Conservation (phyloP, 2,113 vertebrate species). For the Limnothrissa miodon region DNA sequence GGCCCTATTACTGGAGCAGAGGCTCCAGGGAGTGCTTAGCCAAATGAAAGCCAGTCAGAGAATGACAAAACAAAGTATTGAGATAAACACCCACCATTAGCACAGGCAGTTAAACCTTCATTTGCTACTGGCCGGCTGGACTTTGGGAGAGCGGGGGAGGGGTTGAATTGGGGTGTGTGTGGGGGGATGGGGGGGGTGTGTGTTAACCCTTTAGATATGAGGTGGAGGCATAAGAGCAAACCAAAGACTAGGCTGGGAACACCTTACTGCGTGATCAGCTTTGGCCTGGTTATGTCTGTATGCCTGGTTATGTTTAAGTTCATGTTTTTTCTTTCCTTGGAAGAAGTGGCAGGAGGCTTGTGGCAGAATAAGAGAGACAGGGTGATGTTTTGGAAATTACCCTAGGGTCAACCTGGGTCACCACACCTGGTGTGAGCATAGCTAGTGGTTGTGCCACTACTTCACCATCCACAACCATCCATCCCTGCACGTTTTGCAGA, state of each 20-base stretch:
- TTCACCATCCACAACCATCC: too few relatives aligned
- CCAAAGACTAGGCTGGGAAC: neutral
- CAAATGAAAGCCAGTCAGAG: conserved; percentile 76
- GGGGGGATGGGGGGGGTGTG: neutral
- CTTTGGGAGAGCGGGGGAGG: conserved; percentile 58
- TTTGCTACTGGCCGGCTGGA: conserved; percentile 77
- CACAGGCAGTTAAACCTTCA: conserved; percentile 80
- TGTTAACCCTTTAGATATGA: conserved; percentile 67
- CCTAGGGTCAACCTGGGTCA: too few relatives aligned
- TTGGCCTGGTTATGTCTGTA: too few relatives aligned
- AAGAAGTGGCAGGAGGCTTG: too few relatives aligned
- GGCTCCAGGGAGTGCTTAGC: conserved; percentile 78
- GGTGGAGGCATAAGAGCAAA: conserved; percentile 50
- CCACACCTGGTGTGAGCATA: too few relatives aligned
- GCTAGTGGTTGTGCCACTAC: too few relatives aligned
- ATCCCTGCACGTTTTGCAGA: too few relatives aligned
- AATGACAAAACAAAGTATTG: conserved; percentile 82
- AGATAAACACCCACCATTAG: conserved; percentile 83
- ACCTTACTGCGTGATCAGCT: neutral
- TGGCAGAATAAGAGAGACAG: too few relatives aligned
- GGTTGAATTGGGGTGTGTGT: neutral
- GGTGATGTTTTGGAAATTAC: too few relatives aligned
- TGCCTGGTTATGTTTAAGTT: too few relatives aligned
- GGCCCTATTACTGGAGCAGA: conserved; percentile 69
- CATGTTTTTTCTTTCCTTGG: too few relatives aligned